Evolutionary conservation across 1,140 invertebrate genomes (phyloP).

Genomic region (Paralvinella palmiformis): DNA sequence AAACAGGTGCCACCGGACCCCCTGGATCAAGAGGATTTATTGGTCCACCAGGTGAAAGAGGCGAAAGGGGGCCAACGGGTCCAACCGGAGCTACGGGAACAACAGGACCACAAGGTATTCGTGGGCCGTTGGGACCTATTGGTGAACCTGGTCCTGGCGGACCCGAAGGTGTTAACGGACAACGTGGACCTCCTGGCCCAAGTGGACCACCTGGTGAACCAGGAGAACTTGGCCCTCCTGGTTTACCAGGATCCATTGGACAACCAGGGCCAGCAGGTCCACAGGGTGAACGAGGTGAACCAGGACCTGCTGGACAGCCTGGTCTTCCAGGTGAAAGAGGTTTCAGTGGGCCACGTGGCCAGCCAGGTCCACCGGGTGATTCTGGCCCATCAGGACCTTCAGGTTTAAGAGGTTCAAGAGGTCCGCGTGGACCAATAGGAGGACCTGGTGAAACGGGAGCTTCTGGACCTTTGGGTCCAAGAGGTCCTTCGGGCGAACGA

Average conservation of each 20-base stretch:
- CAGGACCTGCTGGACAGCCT: background rate
- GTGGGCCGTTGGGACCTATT: background rate
- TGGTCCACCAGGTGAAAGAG: background rate
- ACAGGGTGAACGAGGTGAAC: background rate
- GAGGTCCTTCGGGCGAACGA: conserved; percentile 15
- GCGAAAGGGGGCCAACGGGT: background rate
- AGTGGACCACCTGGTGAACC: background rate
- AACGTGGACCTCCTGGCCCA: background rate
- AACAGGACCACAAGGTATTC: background rate
- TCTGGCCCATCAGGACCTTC: background rate
- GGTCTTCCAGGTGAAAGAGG: conserved; percentile 5
- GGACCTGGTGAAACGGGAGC: background rate
- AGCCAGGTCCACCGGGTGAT: background rate
- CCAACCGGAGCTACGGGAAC: background rate
- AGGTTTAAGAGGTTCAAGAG: background rate
- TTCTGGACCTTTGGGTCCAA: background rate
- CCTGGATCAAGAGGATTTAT: background rate
- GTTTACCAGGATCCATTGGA: background rate
- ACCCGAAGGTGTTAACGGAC: background rate
- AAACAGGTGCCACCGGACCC: background rate
- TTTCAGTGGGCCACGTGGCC: background rate
- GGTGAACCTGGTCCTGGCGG: background rate
- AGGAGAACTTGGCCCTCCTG: background rate
- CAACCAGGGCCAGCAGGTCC: background rate
- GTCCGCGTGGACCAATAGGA: background rate